Evolutionary conservation across 2,797 vertebrate species (phyloP), one percentile per base, ranked within the genome.

Genomic region (Helarctos malayanus): DNA sequence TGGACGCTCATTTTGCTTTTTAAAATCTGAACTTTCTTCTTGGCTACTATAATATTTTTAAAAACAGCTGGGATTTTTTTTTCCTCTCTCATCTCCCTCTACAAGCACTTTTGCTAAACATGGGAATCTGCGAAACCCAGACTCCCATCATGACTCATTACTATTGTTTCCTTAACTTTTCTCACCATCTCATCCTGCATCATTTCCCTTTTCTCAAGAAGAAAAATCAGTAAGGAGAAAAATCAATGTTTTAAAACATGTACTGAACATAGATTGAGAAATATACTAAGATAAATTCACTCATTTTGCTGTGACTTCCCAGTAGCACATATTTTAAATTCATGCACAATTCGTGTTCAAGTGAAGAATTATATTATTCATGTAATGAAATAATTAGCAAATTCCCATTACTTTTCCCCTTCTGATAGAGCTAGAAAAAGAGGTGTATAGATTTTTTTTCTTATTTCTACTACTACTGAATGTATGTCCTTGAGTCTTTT

Each of bases 141-240:
- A 76, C 94, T 98, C 82, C 52, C 97, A 96, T 82, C 85, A 75
- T 99, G 99, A 99, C 97, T 99, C 98, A 99, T 86, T 96, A 97
- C 98, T 97, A 98, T 99, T 99, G 98, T 99, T 99, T 98, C 97
- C 98, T 98, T 94, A 97, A 97, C 97, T 98, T 98, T 98, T 98
- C 98, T 99, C 98, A 98, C 98, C 98, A 97, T 87, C 97, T 98
- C 98, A 98, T 98, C 98, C 97, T 98, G 98, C 89, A 91, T 86
- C 97, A 94, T 96, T 99, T 99, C 99, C 99, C 98, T 97, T 98
- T 98, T 98, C 98, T 98, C 98, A 98, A 98, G 98, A 98, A 98
- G 97, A 85, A 98, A 95, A 96, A 97, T 89, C 76, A 89, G 96
- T 29, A 93, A 96, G 97, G 98, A 91, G 89, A 97, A 95, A 98